A percentile compares a stretch with the other conserved stretches of the same genome.
These are phyloP conservation scores for Morone chrysops DNA, from an alignment of 2,113 vertebrate species.

Conservation along the genomic window DNA sequence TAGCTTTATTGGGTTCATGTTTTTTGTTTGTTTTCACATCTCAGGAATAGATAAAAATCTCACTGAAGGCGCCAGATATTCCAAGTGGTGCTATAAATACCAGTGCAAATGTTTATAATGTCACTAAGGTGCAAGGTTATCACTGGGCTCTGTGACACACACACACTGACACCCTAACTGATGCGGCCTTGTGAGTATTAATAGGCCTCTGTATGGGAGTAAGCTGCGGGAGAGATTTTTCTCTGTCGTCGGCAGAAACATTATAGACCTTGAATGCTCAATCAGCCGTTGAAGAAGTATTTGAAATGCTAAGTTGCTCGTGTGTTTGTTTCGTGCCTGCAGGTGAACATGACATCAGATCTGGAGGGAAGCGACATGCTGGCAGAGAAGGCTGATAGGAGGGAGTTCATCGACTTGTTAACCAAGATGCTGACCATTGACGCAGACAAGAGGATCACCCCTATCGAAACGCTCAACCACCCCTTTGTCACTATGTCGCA, in stretches of 20 bases:
- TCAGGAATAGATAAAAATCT: constrained; percentile 75
- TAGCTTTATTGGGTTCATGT: constrained; percentile 60
- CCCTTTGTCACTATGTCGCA: constrained; percentile 98
- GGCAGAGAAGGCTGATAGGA: constrained; percentile 96
- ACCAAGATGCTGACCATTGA: constrained; percentile 99
- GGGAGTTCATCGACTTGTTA: constrained; percentile 98
- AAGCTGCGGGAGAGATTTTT: constrained; percentile 35
- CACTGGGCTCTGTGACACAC: constrained; percentile 54
- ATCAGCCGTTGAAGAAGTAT: neutral
- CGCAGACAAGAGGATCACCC: constrained; percentile 97
- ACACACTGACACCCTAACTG: constrained; percentile 64
- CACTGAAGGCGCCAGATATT: constrained; percentile 68
- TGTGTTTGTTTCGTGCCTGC: constrained; percentile 53
- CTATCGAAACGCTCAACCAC: constrained; percentile 98
- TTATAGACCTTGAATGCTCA: constrained; percentile 14
- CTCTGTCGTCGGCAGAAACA: constrained; percentile 22
- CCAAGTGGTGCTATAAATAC: constrained; percentile 75
- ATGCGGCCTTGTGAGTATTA: constrained; percentile 69
- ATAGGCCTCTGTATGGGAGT: constrained; percentile 62
- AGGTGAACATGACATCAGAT: constrained; percentile 98
- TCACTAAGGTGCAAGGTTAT: constrained; percentile 78
- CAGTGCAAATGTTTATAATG: constrained; percentile 81
- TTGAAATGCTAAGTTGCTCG: constrained; percentile 28
- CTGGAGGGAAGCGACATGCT: constrained; percentile 97
- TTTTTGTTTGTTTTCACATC: constrained; percentile 76